Evolutionary conservation across 92 coral and sea anemone species (phyloP).

Genomic region (Scolanthus callimorphus): DNA sequence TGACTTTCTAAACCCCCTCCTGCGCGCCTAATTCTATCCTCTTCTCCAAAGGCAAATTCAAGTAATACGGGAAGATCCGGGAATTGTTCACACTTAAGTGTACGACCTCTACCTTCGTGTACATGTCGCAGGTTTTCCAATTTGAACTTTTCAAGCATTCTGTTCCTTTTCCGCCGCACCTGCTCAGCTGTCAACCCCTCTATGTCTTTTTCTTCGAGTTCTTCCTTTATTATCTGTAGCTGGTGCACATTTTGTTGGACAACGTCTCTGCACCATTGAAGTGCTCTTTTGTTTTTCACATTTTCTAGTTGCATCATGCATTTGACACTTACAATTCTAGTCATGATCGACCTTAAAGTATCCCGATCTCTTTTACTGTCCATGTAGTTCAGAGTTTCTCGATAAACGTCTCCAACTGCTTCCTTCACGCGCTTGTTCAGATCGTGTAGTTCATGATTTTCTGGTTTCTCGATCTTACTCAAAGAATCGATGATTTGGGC

Average conservation of each 20-base stretch:
- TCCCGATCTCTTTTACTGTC: constrained; percentile 51
- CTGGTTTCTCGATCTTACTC: not conserved
- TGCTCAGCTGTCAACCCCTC: constrained; percentile 36
- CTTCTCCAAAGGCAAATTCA: constrained; percentile 61
- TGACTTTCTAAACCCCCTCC: constrained; percentile 61
- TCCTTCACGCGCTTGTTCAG: not conserved
- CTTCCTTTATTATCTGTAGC: constrained; percentile 1
- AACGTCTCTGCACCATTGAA: constrained; percentile 1
- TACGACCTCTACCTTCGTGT: constrained; percentile 24
- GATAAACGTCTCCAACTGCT: constrained; percentile 1
- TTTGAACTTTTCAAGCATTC: not conserved
- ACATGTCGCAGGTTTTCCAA: not conserved
- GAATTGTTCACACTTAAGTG: constrained; percentile 52
- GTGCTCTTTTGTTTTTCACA: constrained; percentile 13
- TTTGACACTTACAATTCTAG: constrained; percentile 41
- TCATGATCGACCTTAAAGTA: constrained; percentile 29
- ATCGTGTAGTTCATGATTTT: not conserved
- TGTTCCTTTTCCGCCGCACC: constrained; percentile 2
- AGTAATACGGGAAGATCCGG: constrained; percentile 40
- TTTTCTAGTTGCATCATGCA: constrained; percentile 29
- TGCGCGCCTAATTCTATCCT: constrained; percentile 16
- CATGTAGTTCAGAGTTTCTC: constrained; percentile 10
- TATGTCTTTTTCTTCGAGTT: constrained; percentile 12
- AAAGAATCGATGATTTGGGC: not conserved
- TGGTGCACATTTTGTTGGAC: not conserved